Evolutionary conservation across 2,888 invertebrate genomes (phyloP), one percentile per base, ranked within the genome.

Genomic region (Euplagia quadripunctaria): DNA sequence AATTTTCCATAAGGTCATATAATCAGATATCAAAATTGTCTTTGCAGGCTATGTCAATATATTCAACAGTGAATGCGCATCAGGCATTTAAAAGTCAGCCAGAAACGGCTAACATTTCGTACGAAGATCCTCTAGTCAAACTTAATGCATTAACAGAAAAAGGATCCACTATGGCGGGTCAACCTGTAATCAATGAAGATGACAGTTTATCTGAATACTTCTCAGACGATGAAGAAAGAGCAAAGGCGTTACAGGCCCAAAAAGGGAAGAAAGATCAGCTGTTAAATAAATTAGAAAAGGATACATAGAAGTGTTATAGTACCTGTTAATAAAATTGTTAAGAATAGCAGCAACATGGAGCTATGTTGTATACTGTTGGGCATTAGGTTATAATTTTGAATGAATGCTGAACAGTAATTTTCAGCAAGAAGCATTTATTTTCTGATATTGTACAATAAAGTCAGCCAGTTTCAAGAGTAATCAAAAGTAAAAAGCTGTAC

Each of bases 41-140:
- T 79, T 94, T 94, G 41, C 91, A 97, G 97, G 97, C 97, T 3
- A 96, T 97, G 96, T 94, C 96, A 68, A 97, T 97, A 88, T 97
- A 97, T 88, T 96, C 96, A 42, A 96, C 96, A 73, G 96, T 97
- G 31, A 91, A 96, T 11, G 88, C 92, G 1, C 94, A 94, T 12
- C 90, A 91, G 76, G 20, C 81, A 1, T 67, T 75, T 3, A 89
- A 88, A 73, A 89, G 74, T 61, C 85, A 89, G 31, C 77, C 89
- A 0, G 91, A 92, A 72, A 73, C 85, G 42, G 77, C 89, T 20
- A 87, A 90, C 4, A 78, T 83, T 20, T 85, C 81, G 42, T 90
- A 88, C 72, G 90, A 91, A 31, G 93, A 94, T 43, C 92, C 93
- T 64, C 83, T 95, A 85, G 89, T 90, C 85, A 94, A 92, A 85